Percentiles rank a stretch among this genome's conserved stretches.
Conservation (phyloP, 2,888 invertebrate species). For the Schrankia costaestrigalis region DNA sequence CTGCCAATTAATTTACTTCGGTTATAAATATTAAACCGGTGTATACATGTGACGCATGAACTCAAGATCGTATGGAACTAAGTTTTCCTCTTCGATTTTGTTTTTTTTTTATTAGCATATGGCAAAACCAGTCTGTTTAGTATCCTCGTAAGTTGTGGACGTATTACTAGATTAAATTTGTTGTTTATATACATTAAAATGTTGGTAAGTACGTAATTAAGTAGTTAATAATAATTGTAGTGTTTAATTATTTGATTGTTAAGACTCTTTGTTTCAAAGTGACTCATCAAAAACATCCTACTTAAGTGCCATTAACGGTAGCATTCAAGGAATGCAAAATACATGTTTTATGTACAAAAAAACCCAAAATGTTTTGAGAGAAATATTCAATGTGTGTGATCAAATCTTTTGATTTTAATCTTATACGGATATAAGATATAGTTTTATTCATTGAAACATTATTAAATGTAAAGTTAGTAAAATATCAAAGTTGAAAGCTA, state of each 20-base stretch:
- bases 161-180: constrained; percentile 12
- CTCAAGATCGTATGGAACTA: constrained; percentile 5
- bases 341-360: too few species aligned
- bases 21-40: constrained; percentile 20
- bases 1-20: too few species aligned
- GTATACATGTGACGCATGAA: constrained; percentile 5
- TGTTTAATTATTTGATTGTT: background rate
- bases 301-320: too few species aligned
- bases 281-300: too few species aligned
- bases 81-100: constrained; percentile 40
- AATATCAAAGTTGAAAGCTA: too few species aligned
- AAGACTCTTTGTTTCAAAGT: background rate
- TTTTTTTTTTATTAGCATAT: constrained; percentile 33
- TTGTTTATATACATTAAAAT: constrained; percentile 7
- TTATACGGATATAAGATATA: too few species aligned
- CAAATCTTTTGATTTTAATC: too few species aligned
- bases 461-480: too few species aligned
- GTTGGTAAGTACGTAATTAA: constrained; percentile 20
- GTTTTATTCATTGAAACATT: too few species aligned
- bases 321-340: too few species aligned
- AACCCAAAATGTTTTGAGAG: too few species aligned
- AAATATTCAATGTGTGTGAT: too few species aligned
- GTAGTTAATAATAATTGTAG: background rate
- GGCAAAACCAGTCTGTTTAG: constrained; percentile 40
- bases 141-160: constrained; percentile 28